Conservation (phyloP, 2,888 invertebrate genomes). For the Autographa pulchrina region DNA sequence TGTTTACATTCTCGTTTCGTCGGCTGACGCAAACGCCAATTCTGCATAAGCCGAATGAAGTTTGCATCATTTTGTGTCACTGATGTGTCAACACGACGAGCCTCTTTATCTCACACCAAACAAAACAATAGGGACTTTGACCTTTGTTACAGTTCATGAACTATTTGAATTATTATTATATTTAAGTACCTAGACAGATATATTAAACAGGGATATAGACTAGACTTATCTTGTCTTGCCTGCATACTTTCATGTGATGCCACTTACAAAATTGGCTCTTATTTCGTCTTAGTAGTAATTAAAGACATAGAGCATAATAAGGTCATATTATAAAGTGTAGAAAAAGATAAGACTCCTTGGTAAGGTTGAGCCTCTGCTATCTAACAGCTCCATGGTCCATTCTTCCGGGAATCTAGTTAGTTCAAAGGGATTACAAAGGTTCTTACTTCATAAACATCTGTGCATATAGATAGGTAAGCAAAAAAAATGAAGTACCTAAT, state of each 20-base stretch:
- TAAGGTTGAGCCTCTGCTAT: too few species aligned
- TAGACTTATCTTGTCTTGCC: not conserved
- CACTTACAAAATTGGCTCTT: not conserved
- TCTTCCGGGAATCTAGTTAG: too few species aligned
- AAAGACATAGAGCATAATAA: not conserved
- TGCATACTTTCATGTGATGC: not conserved
- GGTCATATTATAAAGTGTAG: too few species aligned
- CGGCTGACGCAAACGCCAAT: conserved; percentile 63
- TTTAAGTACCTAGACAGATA: not conserved
- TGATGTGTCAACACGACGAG: conserved; percentile 60
- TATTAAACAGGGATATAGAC: not conserved
- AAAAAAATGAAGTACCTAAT: too few species aligned
- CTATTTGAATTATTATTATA: conserved; percentile 1
- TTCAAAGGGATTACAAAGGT: too few species aligned
- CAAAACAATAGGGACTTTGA: conserved; percentile 39
- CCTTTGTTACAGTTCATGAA: conserved; percentile 24
- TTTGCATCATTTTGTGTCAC: conserved; percentile 65
- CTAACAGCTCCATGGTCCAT: too few species aligned
- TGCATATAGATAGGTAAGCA: too few species aligned
- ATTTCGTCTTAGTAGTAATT: not conserved
- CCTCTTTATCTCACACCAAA: conserved; percentile 43
- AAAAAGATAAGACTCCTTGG: too few species aligned
- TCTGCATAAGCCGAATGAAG: conserved; percentile 56
- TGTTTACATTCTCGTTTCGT: conserved; percentile 67
- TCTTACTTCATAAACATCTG: too few species aligned